Conservation (phyloP, 1,140 invertebrate genomes). For the Pseudomyrmex gracilis region DNA sequence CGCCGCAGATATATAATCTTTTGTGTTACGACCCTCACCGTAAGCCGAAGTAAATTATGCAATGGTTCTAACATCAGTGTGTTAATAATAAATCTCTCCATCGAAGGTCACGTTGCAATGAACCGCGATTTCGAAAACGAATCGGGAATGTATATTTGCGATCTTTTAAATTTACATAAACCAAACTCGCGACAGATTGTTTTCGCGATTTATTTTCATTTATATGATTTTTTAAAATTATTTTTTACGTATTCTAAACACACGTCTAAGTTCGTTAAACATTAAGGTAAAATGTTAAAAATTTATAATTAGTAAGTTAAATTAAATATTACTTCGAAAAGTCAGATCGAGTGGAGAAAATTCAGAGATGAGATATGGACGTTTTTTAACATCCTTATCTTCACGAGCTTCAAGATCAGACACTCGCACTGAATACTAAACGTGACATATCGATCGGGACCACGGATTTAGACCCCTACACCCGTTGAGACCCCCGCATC, state of each 20-base stretch:
- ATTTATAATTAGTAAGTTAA: not conserved
- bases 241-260: too few relatives aligned
- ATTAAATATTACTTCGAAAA: not conserved
- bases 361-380: not conserved
- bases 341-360: not conserved
- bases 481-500: slow-evolving; percentile 76
- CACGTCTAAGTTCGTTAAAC: too few relatives aligned
- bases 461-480: slow-evolving; percentile 62
- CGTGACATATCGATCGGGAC: slow-evolving; percentile 66
- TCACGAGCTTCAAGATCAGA: not conserved
- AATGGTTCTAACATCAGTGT: slow-evolving; percentile 52
- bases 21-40: slow-evolving; percentile 46
- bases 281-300: too few relatives aligned
- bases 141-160: not conserved
- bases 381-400: not conserved
- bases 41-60: slow-evolving; percentile 45
- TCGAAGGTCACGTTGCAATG: slow-evolving; percentile 65
- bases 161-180: not conserved
- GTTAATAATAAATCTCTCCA: slow-evolving; percentile 52
- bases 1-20: slow-evolving; percentile 41
- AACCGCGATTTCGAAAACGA: slow-evolving; percentile 2
- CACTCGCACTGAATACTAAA: slow-evolving; percentile 28
- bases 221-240: too few relatives aligned
- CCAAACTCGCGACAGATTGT: not conserved
- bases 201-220: not conserved